phyloP scores from a whole-genome alignment of 2,113 vertebrate species.

The Apaloderma vittatum region DNA sequence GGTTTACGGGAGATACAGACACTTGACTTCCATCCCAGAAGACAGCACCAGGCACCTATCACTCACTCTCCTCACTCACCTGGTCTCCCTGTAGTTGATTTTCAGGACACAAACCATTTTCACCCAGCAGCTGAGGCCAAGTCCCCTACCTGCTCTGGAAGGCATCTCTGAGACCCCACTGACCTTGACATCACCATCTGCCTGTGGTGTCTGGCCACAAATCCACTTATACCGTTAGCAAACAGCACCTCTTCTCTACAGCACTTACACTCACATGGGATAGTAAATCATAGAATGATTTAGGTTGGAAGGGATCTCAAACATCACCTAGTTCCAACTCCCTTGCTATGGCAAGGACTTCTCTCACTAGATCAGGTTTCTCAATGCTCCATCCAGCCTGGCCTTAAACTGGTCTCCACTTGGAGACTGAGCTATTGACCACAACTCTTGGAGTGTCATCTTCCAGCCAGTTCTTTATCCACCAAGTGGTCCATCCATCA shows the following conservation, averaged over 20 bases:
- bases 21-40: background rate
- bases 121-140: rapidly evolving
- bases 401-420: no score
- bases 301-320: no score
- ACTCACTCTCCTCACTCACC: rapidly evolving
- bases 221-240: background rate
- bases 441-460: no score
- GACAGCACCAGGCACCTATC: background rate
- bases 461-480: no score
- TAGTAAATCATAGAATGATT: background rate
- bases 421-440: no score
- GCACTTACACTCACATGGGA: rapidly evolving
- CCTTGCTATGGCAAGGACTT: no score
- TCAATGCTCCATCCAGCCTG: no score
- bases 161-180: background rate
- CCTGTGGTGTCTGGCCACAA: background rate
- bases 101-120: background rate
- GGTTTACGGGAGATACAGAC: background rate
- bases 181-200: background rate
- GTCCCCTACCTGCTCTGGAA: rapidly evolving
- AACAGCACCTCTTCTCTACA: rapidly evolving
- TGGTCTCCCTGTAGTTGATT: rapidly evolving
- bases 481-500: no score
- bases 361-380: no score
- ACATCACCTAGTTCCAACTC: no score